Conservation (phyloP, 2,888 invertebrate species). For the Tetragnatha montana region DNA sequence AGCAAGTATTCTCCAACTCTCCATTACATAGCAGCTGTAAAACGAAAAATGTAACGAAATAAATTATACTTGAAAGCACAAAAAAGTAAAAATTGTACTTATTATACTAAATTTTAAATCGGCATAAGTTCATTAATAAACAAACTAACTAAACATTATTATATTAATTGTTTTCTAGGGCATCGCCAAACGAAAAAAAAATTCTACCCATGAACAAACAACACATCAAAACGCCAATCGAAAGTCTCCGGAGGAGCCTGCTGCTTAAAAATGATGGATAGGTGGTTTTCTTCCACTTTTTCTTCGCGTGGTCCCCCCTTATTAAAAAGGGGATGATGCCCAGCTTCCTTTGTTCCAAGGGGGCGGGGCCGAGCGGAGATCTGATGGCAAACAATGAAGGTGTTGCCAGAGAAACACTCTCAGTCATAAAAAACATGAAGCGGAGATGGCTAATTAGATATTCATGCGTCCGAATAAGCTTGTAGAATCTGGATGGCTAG, state of each 20-base stretch:
- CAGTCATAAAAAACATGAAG: background rate
- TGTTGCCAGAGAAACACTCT: constrained; percentile 16
- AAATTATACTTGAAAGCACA: no score
- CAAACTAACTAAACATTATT: no score
- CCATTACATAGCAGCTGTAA: no score
- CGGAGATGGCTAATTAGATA: background rate
- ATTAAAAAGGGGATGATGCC: constrained; percentile 49
- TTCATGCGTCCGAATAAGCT: no score
- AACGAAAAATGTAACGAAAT: no score
- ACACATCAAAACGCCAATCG: background rate
- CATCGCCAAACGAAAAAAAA: no score
- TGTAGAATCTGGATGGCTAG: background rate
- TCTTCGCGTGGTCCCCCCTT: constrained; percentile 22
- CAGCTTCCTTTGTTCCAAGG: constrained; percentile 46
- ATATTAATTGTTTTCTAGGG: no score
- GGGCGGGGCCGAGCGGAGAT: constrained; percentile 33
- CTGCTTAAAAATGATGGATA: constrained; percentile 40
- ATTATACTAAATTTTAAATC: no score
- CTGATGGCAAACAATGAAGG: constrained; percentile 49
- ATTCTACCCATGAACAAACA: no score
- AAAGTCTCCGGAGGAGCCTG: background rate
- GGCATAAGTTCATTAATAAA: no score
- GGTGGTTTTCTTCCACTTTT: constrained; percentile 41
- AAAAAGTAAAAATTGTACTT: no score
- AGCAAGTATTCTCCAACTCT: no score